Evolutionary conservation across 2,888 invertebrate genomes (phyloP).

Genomic region (Nezara viridula): DNA sequence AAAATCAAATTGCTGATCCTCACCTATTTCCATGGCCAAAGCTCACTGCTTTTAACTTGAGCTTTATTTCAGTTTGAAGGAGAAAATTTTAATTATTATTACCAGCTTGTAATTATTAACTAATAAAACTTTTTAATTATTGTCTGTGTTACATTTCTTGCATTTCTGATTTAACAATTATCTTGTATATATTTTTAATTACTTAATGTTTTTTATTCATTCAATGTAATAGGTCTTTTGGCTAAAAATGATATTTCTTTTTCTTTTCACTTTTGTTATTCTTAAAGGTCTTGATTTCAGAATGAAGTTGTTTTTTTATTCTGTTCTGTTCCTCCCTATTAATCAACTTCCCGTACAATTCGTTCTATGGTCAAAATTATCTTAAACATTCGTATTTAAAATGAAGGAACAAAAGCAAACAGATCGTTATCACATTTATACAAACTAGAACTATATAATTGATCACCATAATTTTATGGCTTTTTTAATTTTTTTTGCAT

Average conservation of each 20-base stretch:
- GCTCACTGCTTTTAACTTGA: background rate
- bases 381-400: background rate
- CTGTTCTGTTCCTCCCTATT: too few relatives aligned
- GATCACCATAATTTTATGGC: too few relatives aligned
- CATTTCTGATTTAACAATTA: background rate
- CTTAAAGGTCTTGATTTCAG: too few relatives aligned
- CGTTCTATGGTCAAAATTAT: too few relatives aligned
- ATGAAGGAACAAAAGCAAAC: background rate
- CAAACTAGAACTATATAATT: background rate
- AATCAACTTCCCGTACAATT: too few relatives aligned
- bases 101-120: background rate
- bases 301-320: too few relatives aligned
- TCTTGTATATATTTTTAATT: too few relatives aligned
- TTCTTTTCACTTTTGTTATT: too few relatives aligned
- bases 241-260: too few relatives aligned
- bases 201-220: too few relatives aligned
- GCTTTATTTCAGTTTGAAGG: background rate
- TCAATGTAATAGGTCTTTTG: too few relatives aligned
- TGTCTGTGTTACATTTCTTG: background rate
- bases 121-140: conserved; percentile 26
- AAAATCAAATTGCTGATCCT: background rate
- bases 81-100: conserved; percentile 31
- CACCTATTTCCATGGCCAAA: background rate
- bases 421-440: background rate
- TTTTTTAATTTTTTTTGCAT: background rate